Evolutionary conservation across 1,140 invertebrate species (phyloP).

Genomic region (Drosophila truncata): DNA sequence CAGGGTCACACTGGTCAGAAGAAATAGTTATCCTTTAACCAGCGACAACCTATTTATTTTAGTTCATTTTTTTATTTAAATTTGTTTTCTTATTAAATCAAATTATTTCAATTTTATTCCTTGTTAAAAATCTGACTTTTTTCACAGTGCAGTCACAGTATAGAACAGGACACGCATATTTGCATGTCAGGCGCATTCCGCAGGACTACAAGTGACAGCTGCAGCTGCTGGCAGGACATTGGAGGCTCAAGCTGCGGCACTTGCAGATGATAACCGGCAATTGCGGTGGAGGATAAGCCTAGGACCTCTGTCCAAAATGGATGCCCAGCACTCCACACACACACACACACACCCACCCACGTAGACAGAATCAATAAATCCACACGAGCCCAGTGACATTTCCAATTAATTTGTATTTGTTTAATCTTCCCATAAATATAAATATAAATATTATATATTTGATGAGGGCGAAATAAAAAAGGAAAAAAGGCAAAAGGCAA

Average conservation of each 20-base stretch:
- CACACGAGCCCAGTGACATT: constrained; percentile 9
- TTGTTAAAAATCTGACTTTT: no score
- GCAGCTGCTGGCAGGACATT: constrained; percentile 33
- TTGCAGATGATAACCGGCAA: constrained; percentile 40
- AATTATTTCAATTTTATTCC: no score
- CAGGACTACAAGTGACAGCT: constrained; percentile 49
- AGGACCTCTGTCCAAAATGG: background rate
- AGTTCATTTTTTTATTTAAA: no score
- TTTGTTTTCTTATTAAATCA: no score
- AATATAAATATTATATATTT: constrained; percentile 2
- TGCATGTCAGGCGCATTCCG: constrained; percentile 31
- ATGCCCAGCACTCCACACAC: no score
- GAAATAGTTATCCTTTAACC: no score
- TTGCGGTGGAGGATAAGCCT: constrained; percentile 19
- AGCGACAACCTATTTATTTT: no score
- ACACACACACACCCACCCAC: no score
- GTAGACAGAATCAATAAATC: constrained; percentile 19
- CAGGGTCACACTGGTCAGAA: no score
- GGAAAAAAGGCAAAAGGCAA: constrained; percentile 5
- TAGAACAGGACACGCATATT: constrained; percentile 1
- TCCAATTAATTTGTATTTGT: constrained; percentile 36
- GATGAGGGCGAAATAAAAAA: constrained; percentile 13
- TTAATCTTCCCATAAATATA: constrained; percentile 15
- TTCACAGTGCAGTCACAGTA: background rate
- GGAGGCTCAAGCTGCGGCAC: constrained; percentile 29